Evolutionary conservation across 2,113 vertebrate species (phyloP), one percentile per base, ranked within the genome.

Genomic region (Rallus limicola): DNA sequence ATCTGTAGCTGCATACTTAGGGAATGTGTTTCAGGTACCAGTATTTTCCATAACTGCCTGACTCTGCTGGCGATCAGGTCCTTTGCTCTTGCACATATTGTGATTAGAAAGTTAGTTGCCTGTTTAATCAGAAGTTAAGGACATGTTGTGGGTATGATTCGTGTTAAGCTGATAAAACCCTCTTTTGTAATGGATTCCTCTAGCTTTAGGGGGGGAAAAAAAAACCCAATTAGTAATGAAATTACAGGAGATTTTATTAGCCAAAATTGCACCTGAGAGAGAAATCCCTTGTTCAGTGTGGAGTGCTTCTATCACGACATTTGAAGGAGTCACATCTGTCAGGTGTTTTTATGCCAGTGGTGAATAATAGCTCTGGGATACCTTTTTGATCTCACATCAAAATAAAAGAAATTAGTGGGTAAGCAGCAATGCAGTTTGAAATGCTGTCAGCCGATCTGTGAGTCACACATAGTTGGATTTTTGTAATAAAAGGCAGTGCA

Each of bases 351-450:
- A 15, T 95, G 88, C 93, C 85, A 74, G 26, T 81, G 94, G 85
- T 93, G 95, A 93, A 93, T 95, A 95, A 95, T 81, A 92, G 88
- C 82, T 94, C 85, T 96, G 90, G 92, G 92, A 82, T 94, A 96
- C 85, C 92, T 94, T 94, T 95, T 93, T 90, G 80, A 95, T 97
- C 90, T 92, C 77, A n/a, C 88, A 96, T 94, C 90, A 96, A 94
- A 96, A 96, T 96, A 96, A 89, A 84, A 92, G 59, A 93, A 93
- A 86, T 93, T 93, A 83, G 92, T 84, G 80, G 93, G 72, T 96
- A 90, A 96, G 96, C 93, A 94, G 86, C 83, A 88, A 95, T 90
- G 92, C 88, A 93, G 92, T 96, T 96, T 94, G 95, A 94, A 90
- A 93, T 69, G 83, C 95, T 96, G 96, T 95, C 96, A 97, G 90